Evolutionary conservation across 64 coral and sea anemone species (phyloP).

Genomic region (Cladopsammia gracilis): DNA sequence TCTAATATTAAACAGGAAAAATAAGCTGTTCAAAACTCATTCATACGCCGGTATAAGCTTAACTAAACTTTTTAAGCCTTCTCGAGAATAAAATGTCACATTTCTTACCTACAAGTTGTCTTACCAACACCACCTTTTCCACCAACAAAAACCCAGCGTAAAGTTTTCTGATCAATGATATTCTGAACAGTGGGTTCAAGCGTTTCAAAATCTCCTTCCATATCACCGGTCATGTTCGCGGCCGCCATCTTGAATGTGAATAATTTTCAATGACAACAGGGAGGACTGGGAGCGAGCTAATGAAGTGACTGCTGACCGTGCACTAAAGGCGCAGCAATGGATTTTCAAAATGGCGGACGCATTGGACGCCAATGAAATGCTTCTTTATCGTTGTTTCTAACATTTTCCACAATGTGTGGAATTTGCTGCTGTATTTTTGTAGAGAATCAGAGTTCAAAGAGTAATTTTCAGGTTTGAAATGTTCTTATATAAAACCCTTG

Average conservation of each 20-base stretch:
- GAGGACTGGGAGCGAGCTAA: neutral
- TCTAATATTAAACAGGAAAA: too few relatives aligned
- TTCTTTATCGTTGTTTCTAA: too few relatives aligned
- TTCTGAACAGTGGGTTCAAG: conserved; percentile 87
- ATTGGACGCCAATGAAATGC: too few relatives aligned
- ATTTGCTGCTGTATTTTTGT: conserved; percentile 59
- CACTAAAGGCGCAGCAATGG: conserved; percentile 38
- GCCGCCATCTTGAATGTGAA: conserved; percentile 86
- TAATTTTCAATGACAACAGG: neutral
- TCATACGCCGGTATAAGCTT: too few relatives aligned
- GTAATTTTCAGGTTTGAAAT: conserved; percentile 27
- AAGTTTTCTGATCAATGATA: conserved; percentile 84
- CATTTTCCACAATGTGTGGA: conserved; percentile 67
- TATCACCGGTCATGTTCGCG: too few relatives aligned
- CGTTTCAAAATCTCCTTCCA: conserved; percentile 50
- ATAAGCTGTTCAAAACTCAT: too few relatives aligned
- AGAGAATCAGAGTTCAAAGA: conserved; percentile 26
- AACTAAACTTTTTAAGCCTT: too few relatives aligned
- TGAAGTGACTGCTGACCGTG: neutral
- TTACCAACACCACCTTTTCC: conserved; percentile 99
- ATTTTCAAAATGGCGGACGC: conserved; percentile 46
- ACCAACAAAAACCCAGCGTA: conserved; percentile 98
- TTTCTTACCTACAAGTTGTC: conserved; percentile 95
- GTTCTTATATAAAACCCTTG: too few relatives aligned
- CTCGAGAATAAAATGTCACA: neutral